A percentile compares a stretch with the other conserved stretches of the same genome.
Conservation (phyloP, 2,797 vertebrate species). For the Spinus pinus region DNA sequence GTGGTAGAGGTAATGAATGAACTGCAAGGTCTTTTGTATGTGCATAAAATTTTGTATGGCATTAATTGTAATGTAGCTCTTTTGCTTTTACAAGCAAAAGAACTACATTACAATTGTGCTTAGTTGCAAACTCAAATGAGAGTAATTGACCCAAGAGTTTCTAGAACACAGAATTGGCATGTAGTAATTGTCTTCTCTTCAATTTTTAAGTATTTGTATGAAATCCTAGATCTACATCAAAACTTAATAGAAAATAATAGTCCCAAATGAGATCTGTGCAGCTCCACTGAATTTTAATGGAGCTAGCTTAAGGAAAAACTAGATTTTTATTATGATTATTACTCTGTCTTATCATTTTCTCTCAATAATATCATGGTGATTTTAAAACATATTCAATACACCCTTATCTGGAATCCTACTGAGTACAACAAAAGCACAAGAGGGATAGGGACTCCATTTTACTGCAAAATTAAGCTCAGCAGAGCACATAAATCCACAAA, state of each 20-base stretch:
- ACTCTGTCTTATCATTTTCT: background rate
- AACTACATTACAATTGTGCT: background rate
- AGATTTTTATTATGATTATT: constrained; percentile 5
- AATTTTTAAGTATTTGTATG: constrained; percentile 2
- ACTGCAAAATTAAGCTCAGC: background rate
- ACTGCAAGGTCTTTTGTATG: background rate
- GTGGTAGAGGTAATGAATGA: background rate
- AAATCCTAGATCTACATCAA: background rate
- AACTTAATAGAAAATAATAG: constrained; percentile 1
- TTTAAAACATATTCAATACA: constrained; percentile 23
- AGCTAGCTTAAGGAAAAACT: background rate
- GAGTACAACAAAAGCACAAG: background rate
- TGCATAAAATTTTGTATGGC: background rate
- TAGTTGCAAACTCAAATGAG: background rate
- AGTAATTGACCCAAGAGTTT: background rate
- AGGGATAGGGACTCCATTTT: background rate
- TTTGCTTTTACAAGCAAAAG: background rate
- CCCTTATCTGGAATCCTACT: background rate
- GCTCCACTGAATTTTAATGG: background rate
- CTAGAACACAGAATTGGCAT: background rate
- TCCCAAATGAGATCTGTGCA: background rate
- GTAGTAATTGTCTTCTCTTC: background rate
- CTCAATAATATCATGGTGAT: background rate
- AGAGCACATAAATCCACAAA: background rate
- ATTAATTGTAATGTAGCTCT: background rate